Conservation (phyloP, 2,888 invertebrate species). For the Platycheirus albimanus region DNA sequence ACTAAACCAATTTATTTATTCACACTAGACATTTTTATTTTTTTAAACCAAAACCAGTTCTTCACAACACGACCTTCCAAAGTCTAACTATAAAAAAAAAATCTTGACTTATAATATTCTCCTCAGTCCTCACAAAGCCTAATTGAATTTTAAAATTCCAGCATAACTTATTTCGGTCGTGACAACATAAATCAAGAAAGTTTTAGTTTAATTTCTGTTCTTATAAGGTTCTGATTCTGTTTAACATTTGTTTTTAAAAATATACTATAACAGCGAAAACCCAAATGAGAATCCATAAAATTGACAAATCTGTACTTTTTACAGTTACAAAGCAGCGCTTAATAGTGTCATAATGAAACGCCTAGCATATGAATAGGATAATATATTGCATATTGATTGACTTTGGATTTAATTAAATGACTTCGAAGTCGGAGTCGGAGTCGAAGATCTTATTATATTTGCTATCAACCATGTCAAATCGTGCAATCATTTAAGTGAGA, state of each 20-base stretch:
- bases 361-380: conserved; percentile 35
- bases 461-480: too few relatives aligned
- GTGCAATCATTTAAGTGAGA: too few relatives aligned
- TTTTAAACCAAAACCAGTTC: background rate
- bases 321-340: conserved; percentile 38
- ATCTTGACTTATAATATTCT: background rate
- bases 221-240: too few relatives aligned
- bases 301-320: conserved; percentile 44
- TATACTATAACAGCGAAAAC: conserved; percentile 4
- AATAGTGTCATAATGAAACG: conserved; percentile 33
- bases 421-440: too few relatives aligned
- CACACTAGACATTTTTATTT: background rate
- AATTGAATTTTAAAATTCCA: background rate
- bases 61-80: background rate
- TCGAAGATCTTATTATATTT: too few relatives aligned
- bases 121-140: background rate
- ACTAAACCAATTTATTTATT: background rate
- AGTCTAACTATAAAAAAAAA: background rate
- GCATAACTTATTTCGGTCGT: background rate
- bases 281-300: conserved; percentile 27
- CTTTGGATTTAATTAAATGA: too few relatives aligned
- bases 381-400: too few relatives aligned
- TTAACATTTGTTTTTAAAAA: background rate
- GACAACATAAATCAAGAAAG: background rate
- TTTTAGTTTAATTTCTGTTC: background rate